Evolutionary conservation across 2,113 vertebrate species (phyloP).

Genomic region (Cacatua alba): DNA sequence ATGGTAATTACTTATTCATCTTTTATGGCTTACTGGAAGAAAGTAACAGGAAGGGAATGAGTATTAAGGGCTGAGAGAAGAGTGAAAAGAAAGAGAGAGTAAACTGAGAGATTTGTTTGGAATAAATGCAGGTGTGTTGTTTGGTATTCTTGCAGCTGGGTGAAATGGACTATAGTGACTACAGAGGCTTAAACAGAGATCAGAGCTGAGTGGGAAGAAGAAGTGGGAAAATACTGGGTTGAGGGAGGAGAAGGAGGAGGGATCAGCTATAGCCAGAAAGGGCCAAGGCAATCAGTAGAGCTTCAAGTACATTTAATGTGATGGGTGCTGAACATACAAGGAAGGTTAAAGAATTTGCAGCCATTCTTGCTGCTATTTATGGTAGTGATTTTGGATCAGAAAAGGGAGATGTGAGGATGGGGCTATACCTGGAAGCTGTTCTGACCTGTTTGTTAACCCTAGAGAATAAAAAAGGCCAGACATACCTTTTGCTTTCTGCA

Average conservation of each 20-base stretch:
- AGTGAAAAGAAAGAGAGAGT: neutral
- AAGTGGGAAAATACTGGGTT: neutral
- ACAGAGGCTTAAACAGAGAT: neutral
- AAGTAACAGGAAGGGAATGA: neutral
- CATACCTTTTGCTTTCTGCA: neutral
- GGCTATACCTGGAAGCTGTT: neutral
- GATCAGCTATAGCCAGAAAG: neutral
- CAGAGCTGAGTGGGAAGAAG: neutral
- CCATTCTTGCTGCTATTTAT: neutral
- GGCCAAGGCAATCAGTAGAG: neutral
- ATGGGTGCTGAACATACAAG: neutral
- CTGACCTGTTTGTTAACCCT: neutral
- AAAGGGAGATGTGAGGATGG: neutral
- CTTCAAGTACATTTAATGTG: neutral
- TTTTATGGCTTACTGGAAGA: neutral
- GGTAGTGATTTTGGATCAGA: neutral
- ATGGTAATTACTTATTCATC: neutral
- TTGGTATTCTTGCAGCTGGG: neutral
- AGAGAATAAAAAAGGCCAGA: neutral
- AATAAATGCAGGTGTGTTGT: neutral
- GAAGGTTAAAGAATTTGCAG: neutral
- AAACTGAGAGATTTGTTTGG: neutral
- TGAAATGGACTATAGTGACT: neutral
- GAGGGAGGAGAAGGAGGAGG: too few species aligned
- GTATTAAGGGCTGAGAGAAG: neutral